phyloP scores from a whole-genome alignment of 2,888 invertebrate species.

The Camptogramma bilineatum region DNA sequence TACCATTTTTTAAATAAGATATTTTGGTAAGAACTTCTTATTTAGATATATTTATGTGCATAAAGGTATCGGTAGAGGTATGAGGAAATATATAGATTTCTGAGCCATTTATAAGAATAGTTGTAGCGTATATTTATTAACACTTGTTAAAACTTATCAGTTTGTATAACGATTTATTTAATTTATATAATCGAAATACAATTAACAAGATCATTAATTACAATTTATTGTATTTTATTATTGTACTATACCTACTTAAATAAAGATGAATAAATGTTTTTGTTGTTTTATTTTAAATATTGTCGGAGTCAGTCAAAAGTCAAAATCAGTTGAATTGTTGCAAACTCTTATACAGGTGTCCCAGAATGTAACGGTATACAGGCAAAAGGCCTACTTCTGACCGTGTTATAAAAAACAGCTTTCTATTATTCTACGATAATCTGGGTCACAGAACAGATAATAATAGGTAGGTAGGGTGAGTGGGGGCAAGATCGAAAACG shows the following conservation, averaged over 20 bases:
- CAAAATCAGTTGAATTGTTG: neutral
- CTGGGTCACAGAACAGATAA: no score
- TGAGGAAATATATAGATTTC: constrained; percentile 50
- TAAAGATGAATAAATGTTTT: constrained; percentile 54
- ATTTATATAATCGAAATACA: constrained; percentile 34
- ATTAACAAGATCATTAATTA: constrained; percentile 70
- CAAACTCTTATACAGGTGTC: no score
- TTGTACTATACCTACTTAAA: constrained; percentile 63
- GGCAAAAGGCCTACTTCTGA: no score
- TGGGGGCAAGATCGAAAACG: no score
- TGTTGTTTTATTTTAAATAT: constrained; percentile 18
- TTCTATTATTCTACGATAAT: no score
- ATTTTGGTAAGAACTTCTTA: constrained; percentile 35
- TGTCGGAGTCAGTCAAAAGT: neutral
- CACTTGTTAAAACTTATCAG: constrained; percentile 51
- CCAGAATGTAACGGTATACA: no score
- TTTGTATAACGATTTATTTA: constrained; percentile 35
- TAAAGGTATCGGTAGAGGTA: constrained; percentile 40
- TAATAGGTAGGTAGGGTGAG: no score
- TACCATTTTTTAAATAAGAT: constrained; percentile 62
- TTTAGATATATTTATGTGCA: constrained; percentile 29
- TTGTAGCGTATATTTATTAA: constrained; percentile 45
- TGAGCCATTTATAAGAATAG: constrained; percentile 57
- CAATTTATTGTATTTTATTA: constrained; percentile 74
- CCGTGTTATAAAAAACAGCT: no score